Conservation (phyloP, 2,113 vertebrate genomes). For the Hippocampus guttulatus region DNA sequence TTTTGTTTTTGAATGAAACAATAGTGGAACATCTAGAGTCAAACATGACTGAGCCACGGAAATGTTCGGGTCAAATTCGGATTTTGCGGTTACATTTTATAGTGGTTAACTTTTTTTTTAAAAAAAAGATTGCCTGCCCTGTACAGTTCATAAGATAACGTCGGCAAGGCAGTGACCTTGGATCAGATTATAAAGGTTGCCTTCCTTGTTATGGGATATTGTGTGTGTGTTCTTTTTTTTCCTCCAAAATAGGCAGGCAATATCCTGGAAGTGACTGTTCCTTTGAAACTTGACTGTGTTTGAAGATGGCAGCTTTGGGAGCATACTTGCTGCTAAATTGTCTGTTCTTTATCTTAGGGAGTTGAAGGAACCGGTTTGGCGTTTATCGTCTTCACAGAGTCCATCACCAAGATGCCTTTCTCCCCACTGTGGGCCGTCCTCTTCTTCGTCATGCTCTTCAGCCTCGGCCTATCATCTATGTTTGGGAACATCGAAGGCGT, state of each 20-base stretch:
- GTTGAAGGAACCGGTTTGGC: slow-evolving; percentile 90
- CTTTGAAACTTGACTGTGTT: neutral
- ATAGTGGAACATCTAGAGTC: neutral
- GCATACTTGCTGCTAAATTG: neutral
- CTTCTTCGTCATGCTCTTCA: slow-evolving; percentile 93
- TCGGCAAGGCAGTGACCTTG: too few species aligned
- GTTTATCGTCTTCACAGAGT: slow-evolving; percentile 92
- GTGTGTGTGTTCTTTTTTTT: neutral
- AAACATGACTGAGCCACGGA: neutral
- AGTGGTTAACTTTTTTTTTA: too few species aligned
- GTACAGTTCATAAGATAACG: too few species aligned
- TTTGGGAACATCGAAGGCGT: slow-evolving; percentile 90
- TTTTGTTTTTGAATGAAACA: neutral
- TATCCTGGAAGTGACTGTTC: too few species aligned
- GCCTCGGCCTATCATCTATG: slow-evolving; percentile 88
- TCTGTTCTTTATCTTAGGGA: slow-evolving; percentile 63
- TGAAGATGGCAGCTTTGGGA: neutral
- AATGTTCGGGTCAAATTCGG: too few species aligned
- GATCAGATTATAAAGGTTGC: too few species aligned
- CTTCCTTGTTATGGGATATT: neutral
- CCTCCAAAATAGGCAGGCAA: too few species aligned
- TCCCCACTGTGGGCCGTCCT: slow-evolving; percentile 85
- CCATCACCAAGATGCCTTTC: slow-evolving; percentile 88
- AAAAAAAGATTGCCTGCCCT: too few species aligned
- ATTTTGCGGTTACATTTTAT: too few species aligned